Evolutionary conservation across 2,797 vertebrate genomes (phyloP), one percentile per base, ranked within the genome.

Genomic region (Selene dorsalis): DNA sequence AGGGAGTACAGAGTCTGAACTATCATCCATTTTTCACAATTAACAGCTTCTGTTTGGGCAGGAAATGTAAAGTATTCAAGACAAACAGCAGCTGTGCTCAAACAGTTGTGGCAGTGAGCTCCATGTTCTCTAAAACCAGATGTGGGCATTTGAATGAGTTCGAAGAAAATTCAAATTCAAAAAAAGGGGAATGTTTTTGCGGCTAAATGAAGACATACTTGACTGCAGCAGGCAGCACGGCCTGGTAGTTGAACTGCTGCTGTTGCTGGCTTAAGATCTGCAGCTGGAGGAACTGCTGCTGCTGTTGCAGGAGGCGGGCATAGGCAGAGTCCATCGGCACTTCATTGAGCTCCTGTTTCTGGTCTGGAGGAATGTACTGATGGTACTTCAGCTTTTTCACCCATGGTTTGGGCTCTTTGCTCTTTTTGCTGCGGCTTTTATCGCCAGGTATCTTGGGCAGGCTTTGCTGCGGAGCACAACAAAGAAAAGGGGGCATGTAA

Each of bases 311-410:
- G 83, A 99, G 94, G 62, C 96, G 96, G 65, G 96, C 95, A 6
- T 99, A 99, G 79, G 97, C 95, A 17, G 97, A 97, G 92, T 99
- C 97, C 98, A 98, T 98, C 39, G 94, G 96, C 1, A 95, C 92
- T 76, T 97, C 96, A 6, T 83, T 94, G 91, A 94, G 95, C 92
- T 98, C 98, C 66, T 95, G 96, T 82, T 98, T 99, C 94, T 99
- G 97, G 91, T 99, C 97, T 0, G 98, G 98, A 3, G 98, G 98
- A 71, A 99, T 96, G 92, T 99, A 99, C 84, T 99, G 98, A 86
- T 99, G 98, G 88, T 99, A 99, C 90, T 99, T 99, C 26, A 99
- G 64, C 92, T 98, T 99, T 93, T 96, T 98, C 62, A 99, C 95
- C 71, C 97, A 94, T 1, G 97, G 97, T 82, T 97, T 98, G 53